These are phyloP conservation scores for Puffinus mauretanicus DNA, from an alignment of 2,113 vertebrate genomes.

Conservation along the genomic window DNA sequence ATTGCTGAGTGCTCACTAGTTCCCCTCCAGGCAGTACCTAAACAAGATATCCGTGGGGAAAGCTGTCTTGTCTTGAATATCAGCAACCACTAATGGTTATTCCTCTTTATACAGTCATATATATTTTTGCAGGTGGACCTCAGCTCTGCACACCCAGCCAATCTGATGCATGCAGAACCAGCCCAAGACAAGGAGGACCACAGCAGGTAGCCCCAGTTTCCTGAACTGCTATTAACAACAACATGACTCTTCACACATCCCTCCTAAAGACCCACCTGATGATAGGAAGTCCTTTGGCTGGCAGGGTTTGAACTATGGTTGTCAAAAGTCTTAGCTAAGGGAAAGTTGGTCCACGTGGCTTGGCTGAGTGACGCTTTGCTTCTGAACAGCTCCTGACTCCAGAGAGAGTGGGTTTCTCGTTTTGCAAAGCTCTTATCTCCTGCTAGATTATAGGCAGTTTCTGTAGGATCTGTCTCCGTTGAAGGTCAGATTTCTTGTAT, in stretches of 20 bases:
- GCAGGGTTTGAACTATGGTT: neutral
- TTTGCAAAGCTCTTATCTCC: neutral
- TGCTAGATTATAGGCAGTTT: neutral
- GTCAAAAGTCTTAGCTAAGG: neutral
- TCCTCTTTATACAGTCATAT: neutral
- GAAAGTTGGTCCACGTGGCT: neutral
- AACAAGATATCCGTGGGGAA: neutral
- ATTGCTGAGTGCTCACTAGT: conserved; percentile 33
- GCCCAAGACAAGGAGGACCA: neutral
- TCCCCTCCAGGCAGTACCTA: neutral
- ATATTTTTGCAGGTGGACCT: neutral
- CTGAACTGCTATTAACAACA: neutral
- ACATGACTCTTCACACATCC: neutral
- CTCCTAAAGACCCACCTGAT: neutral
- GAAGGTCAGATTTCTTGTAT: neutral
- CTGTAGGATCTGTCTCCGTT: neutral
- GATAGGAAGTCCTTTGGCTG: neutral
- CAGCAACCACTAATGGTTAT: neutral
- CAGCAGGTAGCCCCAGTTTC: neutral
- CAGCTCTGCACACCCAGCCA: neutral
- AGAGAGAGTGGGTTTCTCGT: neutral
- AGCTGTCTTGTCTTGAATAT: neutral
- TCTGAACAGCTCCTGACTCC: neutral
- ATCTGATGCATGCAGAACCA: neutral
- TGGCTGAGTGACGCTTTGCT: neutral